Percentiles rank a stretch among this genome's conserved stretches.
Evolutionary conservation across 1,140 invertebrate genomes (phyloP).

Genomic region (Zaprionus lachaisei): DNA sequence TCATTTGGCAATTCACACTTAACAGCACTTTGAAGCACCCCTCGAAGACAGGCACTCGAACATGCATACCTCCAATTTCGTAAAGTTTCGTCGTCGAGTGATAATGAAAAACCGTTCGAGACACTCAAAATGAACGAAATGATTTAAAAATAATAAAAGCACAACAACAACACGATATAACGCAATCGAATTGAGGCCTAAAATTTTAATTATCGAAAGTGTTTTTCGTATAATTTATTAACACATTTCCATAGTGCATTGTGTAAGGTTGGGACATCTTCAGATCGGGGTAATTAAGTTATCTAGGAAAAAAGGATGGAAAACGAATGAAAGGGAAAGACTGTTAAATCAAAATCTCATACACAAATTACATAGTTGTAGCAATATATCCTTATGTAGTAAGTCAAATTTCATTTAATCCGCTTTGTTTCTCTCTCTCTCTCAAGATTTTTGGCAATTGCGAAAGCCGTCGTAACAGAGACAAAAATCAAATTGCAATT

Average conservation of each 20-base stretch:
- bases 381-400: neutral
- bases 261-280: neutral
- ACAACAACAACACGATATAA: conserved; percentile 4
- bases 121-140: neutral
- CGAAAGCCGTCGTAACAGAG: conserved; percentile 4
- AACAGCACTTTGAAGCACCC: conserved; percentile 44
- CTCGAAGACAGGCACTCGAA: conserved; percentile 32
- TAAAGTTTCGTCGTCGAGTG: conserved; percentile 42
- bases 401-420: neutral
- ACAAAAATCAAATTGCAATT: conserved; percentile 38
- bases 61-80: conserved; percentile 49
- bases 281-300: neutral
- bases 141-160: conserved; percentile 1
- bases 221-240: conserved; percentile 18
- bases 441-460: conserved; percentile 7
- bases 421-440: neutral
- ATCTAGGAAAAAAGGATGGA: neutral
- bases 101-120: conserved; percentile 47
- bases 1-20: conserved; percentile 70
- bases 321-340: neutral
- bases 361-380: neutral
- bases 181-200: conserved; percentile 17
- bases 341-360: neutral
- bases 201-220: conserved; percentile 34
- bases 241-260: conserved; percentile 11